These are phyloP conservation scores for Mesorhabditis spiculigera DNA, from an alignment of 2,888 invertebrate species.

Conservation along the genomic window DNA sequence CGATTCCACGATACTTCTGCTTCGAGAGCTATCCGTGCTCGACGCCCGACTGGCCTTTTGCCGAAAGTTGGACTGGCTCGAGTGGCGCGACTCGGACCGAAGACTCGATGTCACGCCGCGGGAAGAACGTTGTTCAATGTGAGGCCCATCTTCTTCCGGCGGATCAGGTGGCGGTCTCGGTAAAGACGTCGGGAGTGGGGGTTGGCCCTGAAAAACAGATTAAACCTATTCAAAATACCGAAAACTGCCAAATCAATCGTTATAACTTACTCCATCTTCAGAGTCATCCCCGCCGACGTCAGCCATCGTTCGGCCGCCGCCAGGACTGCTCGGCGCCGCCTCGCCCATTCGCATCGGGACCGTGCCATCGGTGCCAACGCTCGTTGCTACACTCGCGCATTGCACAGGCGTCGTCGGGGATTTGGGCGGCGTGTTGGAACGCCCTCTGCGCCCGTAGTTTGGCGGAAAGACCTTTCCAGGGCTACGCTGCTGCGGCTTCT, in stretches of 20 bases:
- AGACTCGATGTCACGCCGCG: background rate
- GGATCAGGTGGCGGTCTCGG: conserved; percentile 3
- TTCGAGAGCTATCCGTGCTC: background rate
- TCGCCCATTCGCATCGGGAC: background rate
- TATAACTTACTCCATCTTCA: background rate
- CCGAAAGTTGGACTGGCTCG: background rate
- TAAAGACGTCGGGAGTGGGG: background rate
- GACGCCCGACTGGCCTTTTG: background rate
- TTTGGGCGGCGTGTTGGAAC: background rate
- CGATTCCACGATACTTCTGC: background rate
- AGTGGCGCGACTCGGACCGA: background rate
- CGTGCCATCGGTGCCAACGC: background rate
- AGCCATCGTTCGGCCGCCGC: conserved; percentile 1
- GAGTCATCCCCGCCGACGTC: background rate
- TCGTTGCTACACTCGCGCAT: conserved; percentile 2
- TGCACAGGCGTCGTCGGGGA: background rate
- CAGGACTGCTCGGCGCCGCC: background rate
- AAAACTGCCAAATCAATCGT: background rate
- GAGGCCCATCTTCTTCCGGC: background rate
- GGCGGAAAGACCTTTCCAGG: conserved; percentile 5
- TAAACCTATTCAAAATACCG: too few species aligned
- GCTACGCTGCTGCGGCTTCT: background rate
- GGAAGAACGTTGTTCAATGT: background rate
- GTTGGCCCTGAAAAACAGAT: background rate
- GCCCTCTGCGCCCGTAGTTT: background rate